Evolutionary conservation across 37 sponge, comb jelly and placozoan genomes (phyloP), one percentile per base, ranked within the genome.

Genomic region (Eunapius fragilis): DNA sequence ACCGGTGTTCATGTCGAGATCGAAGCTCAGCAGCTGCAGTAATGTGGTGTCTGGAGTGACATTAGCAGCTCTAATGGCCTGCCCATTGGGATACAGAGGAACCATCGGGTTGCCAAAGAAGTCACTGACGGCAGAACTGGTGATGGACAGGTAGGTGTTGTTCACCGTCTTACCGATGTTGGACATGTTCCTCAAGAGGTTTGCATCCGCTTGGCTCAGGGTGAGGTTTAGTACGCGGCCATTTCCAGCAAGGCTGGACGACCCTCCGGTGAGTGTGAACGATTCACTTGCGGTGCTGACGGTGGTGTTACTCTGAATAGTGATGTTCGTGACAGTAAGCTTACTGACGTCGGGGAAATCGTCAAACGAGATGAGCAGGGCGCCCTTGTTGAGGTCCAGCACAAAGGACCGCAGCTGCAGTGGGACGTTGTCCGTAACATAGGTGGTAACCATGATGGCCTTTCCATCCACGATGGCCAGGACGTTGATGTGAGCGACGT

Each of bases 381-480:
- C 13, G 3, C 92, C 89, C 22, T 68, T 71, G 67, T 90, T 79
- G 13, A 90, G 83, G 68, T 95, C 93, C 26, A 95, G 75, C 0
- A 84, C 68, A 58, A 95, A 95, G 23, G 81, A 75, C 28, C 3
- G 26, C 12, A 95, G 85, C 22, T 80, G 79, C 14, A 93, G 96
- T 41, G 90, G 76, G 12, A 30, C 26, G 27, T 80, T 79, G 71
- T 95, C 96, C 5, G 86, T 31, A 2, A 72, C 67, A 37, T 80
- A 88, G 25, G 17, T 67, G 19, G n/a, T 30, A 26, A 70, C 93
- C 71, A 84, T 76, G 31, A 84, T 14, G 12, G 92, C 96, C 58
- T 92, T 92, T 32, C 96, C 96, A 90, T 95, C 96, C 77, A 93
- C 91, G 79, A 94, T 88, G 68, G 94, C 94, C 4, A 94, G 80